A percentile compares a stretch with the other conserved stretches of the same genome.
These are phyloP conservation scores for Epirrita christyi DNA, from an alignment of 2,888 invertebrate genomes.

Conservation along the genomic window DNA sequence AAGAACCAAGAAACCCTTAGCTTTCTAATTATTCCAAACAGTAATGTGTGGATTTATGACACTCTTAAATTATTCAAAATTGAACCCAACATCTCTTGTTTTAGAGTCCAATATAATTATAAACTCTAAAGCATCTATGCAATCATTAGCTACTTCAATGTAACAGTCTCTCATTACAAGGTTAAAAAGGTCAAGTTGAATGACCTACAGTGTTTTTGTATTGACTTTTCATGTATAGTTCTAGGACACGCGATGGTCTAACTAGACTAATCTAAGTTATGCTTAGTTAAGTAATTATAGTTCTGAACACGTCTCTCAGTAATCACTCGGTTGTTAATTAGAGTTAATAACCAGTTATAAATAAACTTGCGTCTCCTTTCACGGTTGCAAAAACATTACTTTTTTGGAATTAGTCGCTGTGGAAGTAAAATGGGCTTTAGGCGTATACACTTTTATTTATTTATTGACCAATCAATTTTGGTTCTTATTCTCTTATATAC, in stretches of 20 bases:
- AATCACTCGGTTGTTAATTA: conserved; percentile 35
- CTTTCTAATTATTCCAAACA: conserved; percentile 71
- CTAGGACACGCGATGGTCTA: conserved; percentile 56
- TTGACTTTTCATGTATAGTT: conserved; percentile 55
- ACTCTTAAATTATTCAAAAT: conserved; percentile 37
- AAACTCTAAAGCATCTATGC: conserved; percentile 42
- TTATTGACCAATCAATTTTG: not conserved
- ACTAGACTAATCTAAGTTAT: conserved; percentile 17
- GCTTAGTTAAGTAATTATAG: conserved; percentile 13
- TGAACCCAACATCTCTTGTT: conserved; percentile 27
- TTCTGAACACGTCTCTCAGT: conserved; percentile 32
- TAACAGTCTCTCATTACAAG: conserved; percentile 64
- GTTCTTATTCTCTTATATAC: not conserved
- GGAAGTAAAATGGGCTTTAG: not conserved
- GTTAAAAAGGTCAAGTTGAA: conserved; percentile 74
- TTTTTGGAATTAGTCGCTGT: conserved; percentile 12
- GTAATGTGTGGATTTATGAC: conserved; percentile 59
- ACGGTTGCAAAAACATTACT: conserved; percentile 14
- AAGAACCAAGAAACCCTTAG: conserved; percentile 65
- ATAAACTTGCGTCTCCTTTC: conserved; percentile 25
- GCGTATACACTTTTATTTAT: not conserved
- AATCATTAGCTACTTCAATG: conserved; percentile 65
- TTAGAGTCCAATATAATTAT: conserved; percentile 26
- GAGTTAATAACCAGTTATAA: conserved; percentile 23
- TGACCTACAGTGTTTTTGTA: conserved; percentile 59